Evolutionary conservation across 1,140 invertebrate genomes (phyloP), one percentile per base, ranked within the genome.

Genomic region (Adelges cooleyi): DNA sequence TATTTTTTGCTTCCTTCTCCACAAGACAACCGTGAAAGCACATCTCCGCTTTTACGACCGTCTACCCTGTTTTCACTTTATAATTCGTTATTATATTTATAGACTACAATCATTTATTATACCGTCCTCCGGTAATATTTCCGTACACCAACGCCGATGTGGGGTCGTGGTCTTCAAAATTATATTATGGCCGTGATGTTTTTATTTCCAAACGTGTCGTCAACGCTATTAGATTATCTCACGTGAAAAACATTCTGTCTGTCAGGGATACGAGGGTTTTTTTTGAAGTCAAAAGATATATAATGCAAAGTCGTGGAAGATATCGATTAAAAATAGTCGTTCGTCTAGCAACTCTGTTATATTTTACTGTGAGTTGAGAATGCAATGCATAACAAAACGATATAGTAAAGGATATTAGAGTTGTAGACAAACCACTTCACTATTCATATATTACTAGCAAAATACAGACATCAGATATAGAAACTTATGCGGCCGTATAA

Each of bases 31-130:
- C 27, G 6, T 20, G 33, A 17, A 38, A 62, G 44, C 54, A 11
- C 18, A n/a, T 33, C n/a, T 17, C 53, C 40, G 56, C 46, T 27
- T 46, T 27, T 42, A 59, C 42, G 23, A 46, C 27, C 25, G n/a
- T 20, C 56, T 29, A 29, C 25, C 22, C 40, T 25, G 13, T 46
- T 25, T 23, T 44, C 33, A 33, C 11, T n/a, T 42, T 22, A 3
- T 46, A 62, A 62, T 48, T 42, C 20, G 40, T 46, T 62, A 46
- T 62, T 62, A 62, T 46, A 62, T 62, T 48, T 62, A 62, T n/a
- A n/a, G n/a, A n/a, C n/a, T n/a, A n/a, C 40, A 62, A 62, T 10
- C 18, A 62, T 62, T 27, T 46, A 46, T 46, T 46, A 62, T 18
- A 48, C 2, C 1, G 23, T 62, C 8, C 42, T 27, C 56, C 25